Evolutionary conservation across 2,113 vertebrate species (phyloP).

Genomic region (Zeus faber): DNA sequence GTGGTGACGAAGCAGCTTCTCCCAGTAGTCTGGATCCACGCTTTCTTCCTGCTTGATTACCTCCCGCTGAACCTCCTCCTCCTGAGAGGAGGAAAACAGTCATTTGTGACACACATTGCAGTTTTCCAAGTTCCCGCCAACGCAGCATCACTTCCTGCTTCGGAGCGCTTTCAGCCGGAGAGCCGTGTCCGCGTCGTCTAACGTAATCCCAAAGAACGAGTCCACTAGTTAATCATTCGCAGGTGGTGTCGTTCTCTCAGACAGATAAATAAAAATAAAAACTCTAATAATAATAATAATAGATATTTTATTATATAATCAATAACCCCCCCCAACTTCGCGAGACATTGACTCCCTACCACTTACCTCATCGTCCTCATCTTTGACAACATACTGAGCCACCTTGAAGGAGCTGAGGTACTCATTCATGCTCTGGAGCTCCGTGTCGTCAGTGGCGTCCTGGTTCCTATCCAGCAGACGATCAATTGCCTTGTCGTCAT

Average conservation of each 20-base stretch:
- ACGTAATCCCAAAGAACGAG: too few species aligned
- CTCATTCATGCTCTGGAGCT: conserved; percentile 98
- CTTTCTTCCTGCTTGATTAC: conserved; percentile 99
- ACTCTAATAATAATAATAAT: too few species aligned
- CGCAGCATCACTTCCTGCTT: too few species aligned
- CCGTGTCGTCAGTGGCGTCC: conserved; percentile 93
- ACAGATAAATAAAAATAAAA: too few species aligned
- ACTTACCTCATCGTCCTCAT: conserved; percentile 94
- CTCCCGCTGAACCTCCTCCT: conserved; percentile 95
- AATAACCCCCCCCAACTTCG: not conserved
- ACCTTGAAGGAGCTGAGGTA: conserved; percentile 99
- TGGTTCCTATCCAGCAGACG: conserved; percentile 91
- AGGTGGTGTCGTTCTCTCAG: too few species aligned
- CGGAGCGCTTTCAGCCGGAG: too few species aligned
- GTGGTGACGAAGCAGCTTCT: conserved; percentile 96
- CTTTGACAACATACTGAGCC: conserved; percentile 96
- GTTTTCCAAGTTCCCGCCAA: too few species aligned
- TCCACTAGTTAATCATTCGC: too few species aligned
- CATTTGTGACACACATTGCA: not conserved
- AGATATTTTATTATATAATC: not conserved
- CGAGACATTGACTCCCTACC: too few species aligned
- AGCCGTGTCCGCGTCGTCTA: too few species aligned
- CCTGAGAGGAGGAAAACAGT: too few species aligned
- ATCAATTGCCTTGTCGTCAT: conserved; percentile 94
- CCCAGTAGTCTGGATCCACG: conserved; percentile 98